Evolutionary conservation across 1,140 invertebrate genomes (phyloP), one percentile per base, ranked within the genome.

Genomic region (Atta texana): DNA sequence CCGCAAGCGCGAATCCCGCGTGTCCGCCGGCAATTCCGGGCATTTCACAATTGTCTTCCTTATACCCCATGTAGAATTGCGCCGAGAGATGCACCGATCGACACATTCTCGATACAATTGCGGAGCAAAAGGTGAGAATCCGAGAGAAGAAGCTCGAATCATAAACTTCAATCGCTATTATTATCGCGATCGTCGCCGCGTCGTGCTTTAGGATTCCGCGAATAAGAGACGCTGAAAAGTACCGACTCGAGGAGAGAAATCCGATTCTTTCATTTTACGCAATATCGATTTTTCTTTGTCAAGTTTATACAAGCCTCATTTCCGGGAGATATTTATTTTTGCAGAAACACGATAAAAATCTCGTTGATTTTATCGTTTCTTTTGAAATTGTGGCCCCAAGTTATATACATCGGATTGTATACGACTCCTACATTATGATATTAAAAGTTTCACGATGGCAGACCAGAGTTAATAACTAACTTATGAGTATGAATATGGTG

Each of bases 21-120:
- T 57, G 16, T 18, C 39, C 28, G 24, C 44, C 49, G 63, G 61
- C 64, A 86, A 86, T 86, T 69, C 76, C 76, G 64, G 34, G 31
- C 85, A 39, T 80, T 86, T 69, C 39, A 21, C 64, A 68, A 72
- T 69, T 80, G 75, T 86, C 85, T 78, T 78, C 75, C 75, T 86
- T 80, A 80, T 80, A 51, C 44, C 76, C 39, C 31, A 28, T 51
- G 14, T 39, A 66, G 14, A 51, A 39, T 57, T 55, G 28, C 49
- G 63, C 72, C 31, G 69, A 55, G 34, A n/a, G 31, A 55, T 12
- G 59, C 39, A 24, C 7, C 53, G 53, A 14, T 31, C 72, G 57
- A 57, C 10, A 61, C 57, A 85, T 51, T 66, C 44, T 18, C 31
- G 64, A 12, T 49, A 21, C 75, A 69, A 81, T 86, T 86, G 49